Base-by-base conservation (phyloP, 2,113 vertebrate species). In the Crotalus horridus region DNA sequence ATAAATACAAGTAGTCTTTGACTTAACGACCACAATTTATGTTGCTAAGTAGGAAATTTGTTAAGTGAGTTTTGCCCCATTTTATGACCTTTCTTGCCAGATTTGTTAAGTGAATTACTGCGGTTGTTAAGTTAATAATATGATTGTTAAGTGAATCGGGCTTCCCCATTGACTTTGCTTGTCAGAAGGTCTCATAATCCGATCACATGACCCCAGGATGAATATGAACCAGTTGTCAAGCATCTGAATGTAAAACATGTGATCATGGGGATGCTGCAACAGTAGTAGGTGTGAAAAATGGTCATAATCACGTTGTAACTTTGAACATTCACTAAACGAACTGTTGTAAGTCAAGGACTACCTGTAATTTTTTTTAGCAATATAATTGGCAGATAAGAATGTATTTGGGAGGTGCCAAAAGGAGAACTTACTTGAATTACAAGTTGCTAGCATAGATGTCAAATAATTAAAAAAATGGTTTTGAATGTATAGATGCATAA, bases 401-500 rank as follows among this genome's bases (percentile, higher is more conserved):
- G 0, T n/a, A 56, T 1, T 56, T 93, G 53, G 26, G 69, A 59
- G n/a, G 86, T 95, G 93, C 56, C 21, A 2, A 90, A 81, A 43
- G 39, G 53, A 88, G 23, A 12, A 7, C 91, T 87, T 96, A 46
- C 91, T 95, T 93, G 94, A 81, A 48, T 81, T 21, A 54, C 29
- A 90, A 74, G 29, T 90, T 74, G 48, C 29, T 81, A 51, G 33
- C 69, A 39, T 81, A 81, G 20, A 58, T 90, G 21, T 43, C 26
- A 29, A 51, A 39, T 88, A 29, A 87, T 4, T 13, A 48, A 33
- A 21, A 61, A n/a, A 55, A 17, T 33, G n/a, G 9, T n/a, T 21
- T 54, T 88, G 20, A 51, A 58, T 55, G 10, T 87, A 10, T 10
- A 61, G 53, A 13, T 61, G 23, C 33, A 2, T 59, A 54, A 69